These are phyloP conservation scores for Rhabdomys dilectus DNA, from an alignment of 2,113 vertebrate species.

Conservation along the genomic window DNA sequence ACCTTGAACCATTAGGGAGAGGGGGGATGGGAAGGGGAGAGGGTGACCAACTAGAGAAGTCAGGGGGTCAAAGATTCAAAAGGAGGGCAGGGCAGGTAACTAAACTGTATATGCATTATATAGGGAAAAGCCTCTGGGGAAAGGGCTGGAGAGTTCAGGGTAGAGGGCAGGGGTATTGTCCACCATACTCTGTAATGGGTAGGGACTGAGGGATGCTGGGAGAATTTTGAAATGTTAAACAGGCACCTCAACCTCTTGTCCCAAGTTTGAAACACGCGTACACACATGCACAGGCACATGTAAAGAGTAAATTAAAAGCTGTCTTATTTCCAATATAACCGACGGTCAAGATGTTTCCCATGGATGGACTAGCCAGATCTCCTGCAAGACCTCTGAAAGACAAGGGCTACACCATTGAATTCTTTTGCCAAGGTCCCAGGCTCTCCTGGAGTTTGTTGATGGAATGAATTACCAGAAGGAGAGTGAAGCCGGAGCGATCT, in stretches of 20 bases:
- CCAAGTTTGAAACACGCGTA: background rate
- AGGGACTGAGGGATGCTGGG: background rate
- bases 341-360: background rate
- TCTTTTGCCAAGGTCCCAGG: background rate
- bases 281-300: background rate
- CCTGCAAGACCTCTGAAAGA: background rate
- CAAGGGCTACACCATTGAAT: background rate
- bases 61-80: background rate
- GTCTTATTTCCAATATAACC: conserved; percentile 60
- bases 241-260: background rate
- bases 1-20: background rate
- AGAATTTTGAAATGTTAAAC: background rate
- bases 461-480: background rate
- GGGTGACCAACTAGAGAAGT: background rate
- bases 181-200: background rate
- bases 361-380: background rate
- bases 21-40: background rate
- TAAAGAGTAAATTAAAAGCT: background rate
- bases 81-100: background rate
- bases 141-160: background rate
- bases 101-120: background rate
- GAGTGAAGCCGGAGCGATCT: background rate
- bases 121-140: background rate
- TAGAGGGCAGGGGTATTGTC: background rate
- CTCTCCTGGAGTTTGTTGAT: background rate